phyloP scores from a whole-genome alignment of 2,113 vertebrate genomes.

The Theristicus caerulescens region DNA sequence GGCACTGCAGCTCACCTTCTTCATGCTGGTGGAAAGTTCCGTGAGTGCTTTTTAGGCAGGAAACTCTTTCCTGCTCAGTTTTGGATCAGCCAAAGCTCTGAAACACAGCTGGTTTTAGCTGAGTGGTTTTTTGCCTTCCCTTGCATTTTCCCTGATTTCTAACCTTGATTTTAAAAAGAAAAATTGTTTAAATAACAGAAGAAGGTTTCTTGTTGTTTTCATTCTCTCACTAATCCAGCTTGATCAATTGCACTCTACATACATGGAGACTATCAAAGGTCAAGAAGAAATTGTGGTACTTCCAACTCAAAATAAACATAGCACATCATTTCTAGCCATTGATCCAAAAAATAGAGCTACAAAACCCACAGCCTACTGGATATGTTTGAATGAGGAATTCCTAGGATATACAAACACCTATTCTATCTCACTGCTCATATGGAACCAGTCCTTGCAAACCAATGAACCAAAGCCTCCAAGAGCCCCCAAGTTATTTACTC shows the following conservation, averaged over 20 bases:
- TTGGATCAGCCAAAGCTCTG: neutral
- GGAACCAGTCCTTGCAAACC: neutral
- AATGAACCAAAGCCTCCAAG: neutral
- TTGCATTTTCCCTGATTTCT: neutral
- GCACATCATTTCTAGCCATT: neutral
- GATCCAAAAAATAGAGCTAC: neutral
- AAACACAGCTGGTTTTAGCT: neutral
- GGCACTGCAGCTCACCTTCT: neutral
- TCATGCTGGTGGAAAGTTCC: neutral
- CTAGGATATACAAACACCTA: neutral
- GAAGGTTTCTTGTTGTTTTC: neutral
- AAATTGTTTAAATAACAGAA: neutral
- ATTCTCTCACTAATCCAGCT: neutral
- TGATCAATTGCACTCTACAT: rapidly evolving
- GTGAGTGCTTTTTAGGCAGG: neutral
- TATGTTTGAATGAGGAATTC: neutral
- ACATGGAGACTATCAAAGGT: neutral
- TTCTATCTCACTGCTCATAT: neutral
- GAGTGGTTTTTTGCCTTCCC: neutral
- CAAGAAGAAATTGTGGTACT: neutral
- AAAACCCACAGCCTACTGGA: neutral
- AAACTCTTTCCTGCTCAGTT: neutral
- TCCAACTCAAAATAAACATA: neutral
- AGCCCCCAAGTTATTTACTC: neutral
- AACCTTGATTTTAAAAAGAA: neutral